Evolutionary conservation across 1,140 invertebrate species (phyloP), one percentile per base, ranked within the genome.

Genomic region (Pinna nobilis): DNA sequence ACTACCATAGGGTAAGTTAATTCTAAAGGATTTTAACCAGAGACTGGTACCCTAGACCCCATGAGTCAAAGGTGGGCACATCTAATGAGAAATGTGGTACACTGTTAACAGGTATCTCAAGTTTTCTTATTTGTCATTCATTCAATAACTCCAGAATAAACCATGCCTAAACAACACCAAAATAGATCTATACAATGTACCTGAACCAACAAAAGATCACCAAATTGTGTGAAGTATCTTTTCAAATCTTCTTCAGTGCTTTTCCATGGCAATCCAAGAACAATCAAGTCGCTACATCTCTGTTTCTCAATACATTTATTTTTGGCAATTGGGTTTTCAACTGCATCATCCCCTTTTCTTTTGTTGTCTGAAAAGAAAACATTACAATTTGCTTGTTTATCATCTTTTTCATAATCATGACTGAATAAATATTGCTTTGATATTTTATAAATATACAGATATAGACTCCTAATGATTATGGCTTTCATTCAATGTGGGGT

Each of bases 201-300:
- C 88, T 91, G 89, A 74, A 87, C 88, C 81, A 91, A 87, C 25
- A 90, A 83, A 23, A 91, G 81, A 66, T 88, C 88, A 47, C 91
- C 91, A 84, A 90, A 91, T 68, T 90, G 83, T 55, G 87, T 84
- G 79, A 91, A 91, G 79, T 91, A 91, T 55, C 87, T 85, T 60
- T 83, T 79, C 15, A 91, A 82, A 67, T 89, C 87, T 15, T 90
- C 88, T 72, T 91, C 89, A 49, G 82, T 88, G 55, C 87, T 88
- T 75, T 90, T 90, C 85, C 88, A 91, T 33, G 90, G 89, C 55
- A 90, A 74, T 47, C 88, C 85, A 73, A 99, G 92, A 0, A 99
- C 97, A 89, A 99, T 98, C 76, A 99, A 92, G 90, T 99, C 97
- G 78, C 96, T 98, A 90, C 97, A 98, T 82, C 97, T 94, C 77